A percentile compares a stretch with the other conserved stretches of the same genome.
Evolutionary conservation across 2,797 vertebrate genomes (phyloP).

Genomic region (Enteromius trimaculatus): DNA sequence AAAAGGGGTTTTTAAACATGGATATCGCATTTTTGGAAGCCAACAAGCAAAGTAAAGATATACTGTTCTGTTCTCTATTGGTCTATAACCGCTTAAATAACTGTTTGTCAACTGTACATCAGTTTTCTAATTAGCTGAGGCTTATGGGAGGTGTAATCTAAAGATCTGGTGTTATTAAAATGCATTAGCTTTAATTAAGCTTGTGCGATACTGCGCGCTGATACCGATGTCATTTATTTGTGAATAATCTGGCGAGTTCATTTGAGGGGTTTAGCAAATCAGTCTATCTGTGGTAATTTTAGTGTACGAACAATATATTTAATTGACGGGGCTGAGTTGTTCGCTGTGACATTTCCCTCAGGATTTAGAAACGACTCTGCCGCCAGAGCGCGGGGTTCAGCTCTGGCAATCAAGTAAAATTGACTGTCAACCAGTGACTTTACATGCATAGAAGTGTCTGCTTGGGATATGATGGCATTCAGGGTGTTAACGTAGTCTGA

Average conservation of each 20-base stretch:
- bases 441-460: constrained; percentile 15
- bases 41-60: neutral
- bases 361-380: constrained; percentile 21
- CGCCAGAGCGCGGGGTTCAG: neutral
- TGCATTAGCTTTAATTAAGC: constrained; percentile 80
- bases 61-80: neutral
- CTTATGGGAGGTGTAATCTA: constrained; percentile 75
- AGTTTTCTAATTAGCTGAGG: constrained; percentile 73
- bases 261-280: constrained; percentile 74
- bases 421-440: constrained; percentile 52
- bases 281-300: constrained; percentile 75
- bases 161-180: constrained; percentile 75
- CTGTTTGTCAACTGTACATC: constrained; percentile 12
- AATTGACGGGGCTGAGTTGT: constrained; percentile 68
- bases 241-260: constrained; percentile 72
- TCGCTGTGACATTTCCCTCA: constrained; percentile 35
- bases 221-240: constrained; percentile 71
- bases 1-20: neutral
- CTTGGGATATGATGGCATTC: constrained; percentile 22
- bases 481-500: neutral
- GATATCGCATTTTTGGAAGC: neutral
- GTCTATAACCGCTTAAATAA: constrained; percentile 22
- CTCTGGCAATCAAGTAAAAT: constrained; percentile 11
- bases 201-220: constrained; percentile 70
- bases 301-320: constrained; percentile 63